These are phyloP conservation scores for Andrena fulva DNA, from an alignment of 2,888 invertebrate genomes.

Conservation along the genomic window DNA sequence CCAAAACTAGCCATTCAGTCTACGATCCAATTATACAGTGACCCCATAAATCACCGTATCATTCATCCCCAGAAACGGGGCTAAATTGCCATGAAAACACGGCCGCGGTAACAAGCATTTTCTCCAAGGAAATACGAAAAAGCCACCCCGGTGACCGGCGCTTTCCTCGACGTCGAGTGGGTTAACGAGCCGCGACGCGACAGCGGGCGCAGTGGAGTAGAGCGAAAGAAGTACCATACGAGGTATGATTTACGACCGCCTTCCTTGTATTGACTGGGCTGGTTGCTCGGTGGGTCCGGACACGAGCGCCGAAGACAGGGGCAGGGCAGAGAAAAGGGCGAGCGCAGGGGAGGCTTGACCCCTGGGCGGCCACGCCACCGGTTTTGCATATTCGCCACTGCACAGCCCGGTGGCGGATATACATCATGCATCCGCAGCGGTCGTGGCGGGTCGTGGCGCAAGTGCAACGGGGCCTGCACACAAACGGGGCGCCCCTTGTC, in stretches of 20 bases:
- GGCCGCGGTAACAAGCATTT: neutral
- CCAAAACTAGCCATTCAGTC: too few species aligned
- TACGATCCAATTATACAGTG: too few species aligned
- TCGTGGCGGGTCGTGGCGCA: constrained; percentile 71
- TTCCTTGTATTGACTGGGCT: constrained; percentile 68
- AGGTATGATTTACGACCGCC: constrained; percentile 78
- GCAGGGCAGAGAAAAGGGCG: constrained; percentile 44
- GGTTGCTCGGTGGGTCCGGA: constrained; percentile 64
- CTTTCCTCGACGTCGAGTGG: constrained; percentile 22
- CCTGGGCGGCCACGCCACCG: constrained; percentile 66
- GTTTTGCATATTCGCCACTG: constrained; percentile 82
- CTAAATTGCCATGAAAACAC: neutral
- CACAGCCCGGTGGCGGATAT: constrained; percentile 81
- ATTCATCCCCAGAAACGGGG: neutral
- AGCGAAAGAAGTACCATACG: constrained; percentile 28
- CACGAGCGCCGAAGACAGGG: constrained; percentile 48
- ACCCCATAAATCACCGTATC: too few species aligned
- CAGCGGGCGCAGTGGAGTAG: constrained; percentile 9
- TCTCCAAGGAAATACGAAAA: neutral
- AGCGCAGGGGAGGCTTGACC: constrained; percentile 75
- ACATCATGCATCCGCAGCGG: constrained; percentile 75
- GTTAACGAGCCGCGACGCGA: constrained; percentile 59
- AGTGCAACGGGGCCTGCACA: constrained; percentile 70
- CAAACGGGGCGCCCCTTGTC: constrained; percentile 24
- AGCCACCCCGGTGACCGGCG: neutral